Conservation (phyloP, 2,888 invertebrate genomes). For the Chalcis sispes region DNA sequence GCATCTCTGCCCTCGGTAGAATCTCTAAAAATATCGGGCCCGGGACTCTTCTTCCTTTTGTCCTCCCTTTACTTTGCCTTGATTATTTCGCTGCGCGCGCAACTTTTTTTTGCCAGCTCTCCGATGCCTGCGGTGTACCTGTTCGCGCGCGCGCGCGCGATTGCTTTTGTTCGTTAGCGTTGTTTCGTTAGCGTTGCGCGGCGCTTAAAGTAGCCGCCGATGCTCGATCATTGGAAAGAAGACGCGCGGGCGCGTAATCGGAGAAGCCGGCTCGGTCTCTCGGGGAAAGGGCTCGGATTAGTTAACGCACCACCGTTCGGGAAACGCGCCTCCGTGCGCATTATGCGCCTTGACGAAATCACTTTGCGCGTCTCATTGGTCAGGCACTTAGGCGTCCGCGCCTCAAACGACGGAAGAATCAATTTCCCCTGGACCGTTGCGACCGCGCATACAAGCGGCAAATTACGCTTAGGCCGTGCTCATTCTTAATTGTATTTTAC, state of each 20-base stretch:
- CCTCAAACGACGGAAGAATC: slow-evolving; percentile 28
- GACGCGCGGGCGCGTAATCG: background rate
- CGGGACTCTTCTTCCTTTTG: background rate
- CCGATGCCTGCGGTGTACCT: too few species aligned
- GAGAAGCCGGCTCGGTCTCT: too few species aligned
- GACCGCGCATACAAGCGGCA: background rate
- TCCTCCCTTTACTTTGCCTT: too few species aligned
- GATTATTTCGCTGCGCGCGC: too few species aligned
- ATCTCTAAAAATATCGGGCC: slow-evolving; percentile 26
- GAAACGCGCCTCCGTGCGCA: background rate
- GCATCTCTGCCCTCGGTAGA: background rate
- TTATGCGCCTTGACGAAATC: background rate
- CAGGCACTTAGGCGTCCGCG: slow-evolving; percentile 1
- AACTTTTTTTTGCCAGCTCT: background rate
- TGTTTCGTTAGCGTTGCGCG: too few species aligned
- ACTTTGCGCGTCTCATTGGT: background rate
- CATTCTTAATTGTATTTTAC: slow-evolving; percentile 33
- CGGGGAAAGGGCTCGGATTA: too few species aligned
- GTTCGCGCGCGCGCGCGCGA: background rate
- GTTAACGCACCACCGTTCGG: too few species aligned
- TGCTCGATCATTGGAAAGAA: too few species aligned
- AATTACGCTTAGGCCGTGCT: background rate
- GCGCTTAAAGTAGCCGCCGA: too few species aligned
- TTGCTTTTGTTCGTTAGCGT: too few species aligned
- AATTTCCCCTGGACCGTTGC: slow-evolving; percentile 24